Evolutionary conservation across 1,140 invertebrate species (phyloP), one percentile per base, ranked within the genome.

Genomic region (Carcinoscorpius rotundicauda): DNA sequence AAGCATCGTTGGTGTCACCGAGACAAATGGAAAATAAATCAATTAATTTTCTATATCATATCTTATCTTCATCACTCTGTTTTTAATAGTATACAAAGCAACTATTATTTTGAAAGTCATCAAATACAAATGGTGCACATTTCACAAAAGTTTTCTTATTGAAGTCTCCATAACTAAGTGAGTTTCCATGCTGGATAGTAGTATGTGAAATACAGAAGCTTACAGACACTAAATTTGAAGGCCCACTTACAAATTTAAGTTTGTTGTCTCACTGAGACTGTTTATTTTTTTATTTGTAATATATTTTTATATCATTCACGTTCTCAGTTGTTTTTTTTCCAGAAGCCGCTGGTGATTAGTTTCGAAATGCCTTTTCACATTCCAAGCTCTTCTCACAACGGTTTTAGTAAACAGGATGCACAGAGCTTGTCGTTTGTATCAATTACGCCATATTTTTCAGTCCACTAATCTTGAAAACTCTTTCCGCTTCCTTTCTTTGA

Each of bases 51-150:
- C 10, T 57, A 57, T 57, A 29, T 55, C 29, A 11, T 10, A 11
- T 10, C 4, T 57, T 10, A 57, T 4, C 29, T 29, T 57, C 56
- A 57, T 57, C 29, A 57, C 29, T 57, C 56, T 57, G 8, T 57
- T 29, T 57, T 57, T 57, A 29, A 57, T 57, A 29, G 29, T 29
- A 57, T 57, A 11, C 4, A 10, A 11, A 57, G 4, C n/a, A n/a
- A 55, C 53, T 57, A 29, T 57, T 57, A 57, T 57, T 57, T 29
- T 57, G 56, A 10, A 57, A 11, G 29, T 6, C 8, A 29, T 57
- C 10, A 57, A 57, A 57, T 57, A 57, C 10, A 57, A 57, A 10
- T 57, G 56, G 56, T 57, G 56, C 56, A 57, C 56, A 57, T 57
- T 8, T 57, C 29, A 57, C 10, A 57, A 57, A 29, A 57, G 56